Conservation (phyloP, 2,113 vertebrate genomes). For the Zapornia atra region DNA sequence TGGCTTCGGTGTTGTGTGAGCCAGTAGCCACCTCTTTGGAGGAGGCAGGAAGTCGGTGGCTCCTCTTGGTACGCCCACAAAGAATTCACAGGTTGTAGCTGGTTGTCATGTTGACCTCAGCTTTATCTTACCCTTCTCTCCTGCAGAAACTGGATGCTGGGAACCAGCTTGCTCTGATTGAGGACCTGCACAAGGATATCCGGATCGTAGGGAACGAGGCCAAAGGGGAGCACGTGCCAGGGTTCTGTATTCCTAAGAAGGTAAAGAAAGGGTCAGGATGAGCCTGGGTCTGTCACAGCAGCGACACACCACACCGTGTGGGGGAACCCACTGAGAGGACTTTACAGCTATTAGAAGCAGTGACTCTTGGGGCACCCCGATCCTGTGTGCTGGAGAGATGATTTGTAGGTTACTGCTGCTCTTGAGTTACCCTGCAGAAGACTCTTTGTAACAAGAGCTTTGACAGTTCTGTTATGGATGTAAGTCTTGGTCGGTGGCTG, state of each 20-base stretch:
- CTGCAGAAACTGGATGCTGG: slow-evolving; percentile 92
- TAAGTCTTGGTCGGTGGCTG: background rate
- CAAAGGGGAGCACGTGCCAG: slow-evolving; percentile 90
- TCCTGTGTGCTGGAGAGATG: background rate
- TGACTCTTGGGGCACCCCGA: background rate
- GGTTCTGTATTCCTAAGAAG: slow-evolving; percentile 98
- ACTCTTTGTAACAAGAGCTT: background rate
- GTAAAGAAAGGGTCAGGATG: slow-evolving; percentile 70
- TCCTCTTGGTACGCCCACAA: background rate
- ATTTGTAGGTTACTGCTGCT: background rate
- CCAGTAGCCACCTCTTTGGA: background rate
- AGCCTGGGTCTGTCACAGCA: background rate
- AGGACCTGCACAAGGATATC: slow-evolving; percentile 94
- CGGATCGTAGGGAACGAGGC: slow-evolving; percentile 87
- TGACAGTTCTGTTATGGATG: background rate
- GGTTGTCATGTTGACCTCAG: background rate
- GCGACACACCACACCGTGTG: background rate
- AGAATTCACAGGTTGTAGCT: background rate
- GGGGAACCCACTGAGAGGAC: background rate
- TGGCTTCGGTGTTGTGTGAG: background rate
- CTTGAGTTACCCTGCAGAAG: background rate
- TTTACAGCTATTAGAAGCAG: background rate
- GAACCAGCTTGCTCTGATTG: slow-evolving; percentile 93
- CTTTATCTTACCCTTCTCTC: background rate
- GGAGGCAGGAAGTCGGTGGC: background rate